Evolutionary conservation across 2,888 invertebrate species (phyloP).

Genomic region (Steinernema carpocapsae): DNA sequence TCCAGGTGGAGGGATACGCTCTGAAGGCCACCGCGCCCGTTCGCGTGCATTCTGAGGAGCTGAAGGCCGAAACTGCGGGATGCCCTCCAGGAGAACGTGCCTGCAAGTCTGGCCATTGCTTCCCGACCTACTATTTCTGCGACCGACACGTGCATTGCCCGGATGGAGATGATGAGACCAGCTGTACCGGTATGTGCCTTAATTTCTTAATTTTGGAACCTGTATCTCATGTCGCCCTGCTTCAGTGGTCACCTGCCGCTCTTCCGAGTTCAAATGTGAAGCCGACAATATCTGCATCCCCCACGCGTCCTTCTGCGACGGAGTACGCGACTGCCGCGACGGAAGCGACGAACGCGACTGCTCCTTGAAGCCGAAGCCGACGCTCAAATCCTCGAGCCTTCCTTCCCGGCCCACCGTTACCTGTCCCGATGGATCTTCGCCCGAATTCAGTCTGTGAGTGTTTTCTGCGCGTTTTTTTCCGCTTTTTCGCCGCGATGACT

Average conservation of each 20-base stretch:
- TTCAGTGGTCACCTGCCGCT: constrained; percentile 54
- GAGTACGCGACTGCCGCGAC: constrained; percentile 73
- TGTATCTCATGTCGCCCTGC: neutral
- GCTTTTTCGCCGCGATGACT: neutral
- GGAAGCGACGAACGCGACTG: constrained; percentile 88
- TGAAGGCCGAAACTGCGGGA: constrained; percentile 43
- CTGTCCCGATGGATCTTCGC: constrained; percentile 64
- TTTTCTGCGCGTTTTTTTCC: constrained; percentile 8
- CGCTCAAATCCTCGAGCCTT: constrained; percentile 87
- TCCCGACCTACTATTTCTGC: constrained; percentile 56
- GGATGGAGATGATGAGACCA: constrained; percentile 57
- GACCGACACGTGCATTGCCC: constrained; percentile 58
- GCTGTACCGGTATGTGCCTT: constrained; percentile 49
- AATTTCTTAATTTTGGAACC: neutral
- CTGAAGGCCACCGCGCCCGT: constrained; percentile 45
- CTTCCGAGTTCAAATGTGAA: constrained; percentile 53
- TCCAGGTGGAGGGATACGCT: constrained; percentile 52
- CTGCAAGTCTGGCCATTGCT: constrained; percentile 59
- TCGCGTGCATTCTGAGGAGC: constrained; percentile 43
- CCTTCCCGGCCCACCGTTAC: constrained; percentile 73
- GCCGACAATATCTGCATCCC: constrained; percentile 56
- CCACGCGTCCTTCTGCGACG: constrained; percentile 55
- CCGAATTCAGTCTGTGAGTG: constrained; percentile 64
- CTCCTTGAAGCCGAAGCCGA: constrained; percentile 65
- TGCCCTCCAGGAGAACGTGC: constrained; percentile 57